These are phyloP conservation scores for Mixornis gularis DNA, from an alignment of 2,113 vertebrate species.

Conservation along the genomic window DNA sequence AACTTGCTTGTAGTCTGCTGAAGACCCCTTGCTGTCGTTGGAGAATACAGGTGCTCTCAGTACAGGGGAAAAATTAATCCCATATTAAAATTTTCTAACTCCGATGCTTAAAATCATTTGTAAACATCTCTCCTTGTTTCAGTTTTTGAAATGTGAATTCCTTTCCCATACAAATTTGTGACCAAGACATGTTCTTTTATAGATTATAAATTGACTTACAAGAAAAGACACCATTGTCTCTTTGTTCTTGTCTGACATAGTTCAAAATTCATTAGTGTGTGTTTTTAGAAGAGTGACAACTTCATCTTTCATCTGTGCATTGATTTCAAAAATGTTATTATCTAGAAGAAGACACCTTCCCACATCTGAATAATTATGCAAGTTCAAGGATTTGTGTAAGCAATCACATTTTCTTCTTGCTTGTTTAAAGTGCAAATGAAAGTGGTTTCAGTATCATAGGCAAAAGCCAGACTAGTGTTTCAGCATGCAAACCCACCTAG, in stretches of 20 bases:
- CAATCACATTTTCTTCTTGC: background rate
- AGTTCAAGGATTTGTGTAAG: background rate
- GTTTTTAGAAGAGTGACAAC: constrained; percentile 16
- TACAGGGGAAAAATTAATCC: background rate
- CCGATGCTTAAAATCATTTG: background rate
- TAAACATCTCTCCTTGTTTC: background rate
- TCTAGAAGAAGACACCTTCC: background rate
- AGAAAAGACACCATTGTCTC: background rate
- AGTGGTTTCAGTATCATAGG: background rate
- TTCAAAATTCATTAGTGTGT: constrained; percentile 35
- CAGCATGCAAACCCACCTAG: background rate
- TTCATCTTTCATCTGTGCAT: constrained; percentile 11
- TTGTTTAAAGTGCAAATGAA: background rate
- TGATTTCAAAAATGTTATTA: background rate
- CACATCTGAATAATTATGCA: background rate
- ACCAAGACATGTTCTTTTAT: background rate
- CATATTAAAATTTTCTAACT: background rate
- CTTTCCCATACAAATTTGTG: constrained; percentile 1
- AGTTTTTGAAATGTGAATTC: constrained; percentile 8
- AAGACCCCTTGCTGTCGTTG: background rate
- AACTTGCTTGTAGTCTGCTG: background rate
- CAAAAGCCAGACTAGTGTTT: background rate
- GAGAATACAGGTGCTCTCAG: background rate
- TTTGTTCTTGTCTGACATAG: background rate
- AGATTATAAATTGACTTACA: constrained; percentile 8